Evolutionary conservation across 2,888 invertebrate species (phyloP).

Genomic region (Tachina lurida): DNA sequence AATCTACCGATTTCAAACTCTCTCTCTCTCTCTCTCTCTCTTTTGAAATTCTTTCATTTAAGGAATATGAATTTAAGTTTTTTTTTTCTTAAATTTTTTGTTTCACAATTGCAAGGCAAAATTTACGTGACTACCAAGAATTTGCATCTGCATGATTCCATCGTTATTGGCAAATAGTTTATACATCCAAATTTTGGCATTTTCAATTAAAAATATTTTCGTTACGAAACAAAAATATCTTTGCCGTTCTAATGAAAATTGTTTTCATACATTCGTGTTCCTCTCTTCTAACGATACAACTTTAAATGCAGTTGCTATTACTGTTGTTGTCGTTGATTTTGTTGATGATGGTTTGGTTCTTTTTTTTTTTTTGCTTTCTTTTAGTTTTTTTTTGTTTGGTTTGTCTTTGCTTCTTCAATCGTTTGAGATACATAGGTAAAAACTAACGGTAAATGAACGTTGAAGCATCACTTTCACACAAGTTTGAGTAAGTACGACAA

Average conservation of each 20-base stretch:
- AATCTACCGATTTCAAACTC: neutral
- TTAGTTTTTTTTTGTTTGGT: neutral
- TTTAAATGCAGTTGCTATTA: constrained; percentile 48
- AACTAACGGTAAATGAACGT: constrained; percentile 78
- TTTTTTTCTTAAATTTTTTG: neutral
- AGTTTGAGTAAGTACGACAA: constrained; percentile 58
- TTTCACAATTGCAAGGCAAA: neutral
- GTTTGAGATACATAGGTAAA: constrained; percentile 25
- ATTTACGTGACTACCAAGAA: constrained; percentile 34
- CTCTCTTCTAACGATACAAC: constrained; percentile 34
- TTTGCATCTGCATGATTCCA: constrained; percentile 29
- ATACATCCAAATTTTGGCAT: constrained; percentile 56
- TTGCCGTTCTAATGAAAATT: constrained; percentile 51
- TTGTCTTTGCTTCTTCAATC: neutral
- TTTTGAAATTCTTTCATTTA: neutral
- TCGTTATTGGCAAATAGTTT: constrained; percentile 55
- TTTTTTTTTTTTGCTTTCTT: neutral
- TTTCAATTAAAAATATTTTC: constrained; percentile 63
- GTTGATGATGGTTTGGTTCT: constrained; percentile 32
- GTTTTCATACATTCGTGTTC: constrained; percentile 6
- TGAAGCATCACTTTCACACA: constrained; percentile 78
- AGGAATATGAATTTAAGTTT: constrained; percentile 3
- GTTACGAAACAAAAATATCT: constrained; percentile 46
- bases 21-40: neutral
- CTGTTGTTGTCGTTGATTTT: constrained; percentile 49